phyloP scores from a whole-genome alignment of 2,113 vertebrate species.

The Saguinus imperator region DNA sequence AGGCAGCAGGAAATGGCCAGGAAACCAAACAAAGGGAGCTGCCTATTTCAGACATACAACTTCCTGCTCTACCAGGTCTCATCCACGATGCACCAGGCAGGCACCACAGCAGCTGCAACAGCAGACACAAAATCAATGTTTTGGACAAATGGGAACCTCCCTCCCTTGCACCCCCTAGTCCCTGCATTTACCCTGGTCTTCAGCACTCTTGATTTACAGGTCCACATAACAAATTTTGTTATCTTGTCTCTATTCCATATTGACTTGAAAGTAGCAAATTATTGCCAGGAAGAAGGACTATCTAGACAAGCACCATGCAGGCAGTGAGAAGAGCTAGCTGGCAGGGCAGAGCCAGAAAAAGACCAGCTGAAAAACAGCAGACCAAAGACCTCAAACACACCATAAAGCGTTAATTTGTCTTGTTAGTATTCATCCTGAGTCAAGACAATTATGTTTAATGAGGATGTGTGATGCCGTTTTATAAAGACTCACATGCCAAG shows the following conservation, averaged over 20 bases:
- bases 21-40: background rate
- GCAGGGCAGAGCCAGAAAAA: background rate
- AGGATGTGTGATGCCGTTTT: background rate
- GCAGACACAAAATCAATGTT: background rate
- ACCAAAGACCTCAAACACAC: background rate
- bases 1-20: background rate
- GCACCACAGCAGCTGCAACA: background rate
- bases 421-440: background rate
- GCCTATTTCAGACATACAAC: background rate
- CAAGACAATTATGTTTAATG: background rate
- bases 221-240: background rate
- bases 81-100: background rate
- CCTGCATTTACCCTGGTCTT: background rate
- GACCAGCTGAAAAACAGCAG: background rate
- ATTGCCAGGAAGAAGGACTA: background rate
- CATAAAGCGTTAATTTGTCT: background rate
- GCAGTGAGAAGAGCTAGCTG: background rate
- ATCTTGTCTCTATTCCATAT: background rate
- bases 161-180: fast-evolving
- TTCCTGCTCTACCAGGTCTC: background rate
- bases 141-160: background rate
- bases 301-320: background rate
- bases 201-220: background rate
- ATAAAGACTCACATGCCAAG: background rate
- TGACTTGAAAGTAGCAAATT: background rate